Percentiles rank a stretch among this genome's conserved stretches.
These are phyloP conservation scores for Indicator maculatus DNA, from an alignment of 2,113 vertebrate species.

Conservation along the genomic window DNA sequence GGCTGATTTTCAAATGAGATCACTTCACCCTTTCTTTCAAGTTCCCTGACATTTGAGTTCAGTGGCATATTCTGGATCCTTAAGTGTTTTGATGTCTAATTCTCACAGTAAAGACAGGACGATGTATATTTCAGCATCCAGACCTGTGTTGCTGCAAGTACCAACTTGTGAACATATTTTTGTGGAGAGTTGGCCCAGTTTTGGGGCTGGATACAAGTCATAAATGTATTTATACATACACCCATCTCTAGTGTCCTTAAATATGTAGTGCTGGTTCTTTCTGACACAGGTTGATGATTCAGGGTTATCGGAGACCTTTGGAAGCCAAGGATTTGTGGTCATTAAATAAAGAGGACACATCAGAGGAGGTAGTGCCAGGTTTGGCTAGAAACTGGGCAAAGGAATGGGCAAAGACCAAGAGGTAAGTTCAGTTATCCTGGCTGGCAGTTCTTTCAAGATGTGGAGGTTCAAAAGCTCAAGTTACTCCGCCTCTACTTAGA, in stretches of 20 bases:
- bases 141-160: background rate
- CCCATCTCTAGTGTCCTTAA: background rate
- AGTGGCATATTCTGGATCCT: background rate
- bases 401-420: conserved; percentile 86
- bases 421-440: conserved; percentile 72
- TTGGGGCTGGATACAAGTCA: background rate
- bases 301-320: conserved; percentile 87
- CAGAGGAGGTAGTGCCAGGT: conserved; percentile 84
- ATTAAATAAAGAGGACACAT: conserved; percentile 87
- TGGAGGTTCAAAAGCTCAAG: background rate
- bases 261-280: background rate
- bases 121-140: background rate
- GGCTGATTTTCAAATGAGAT: conserved; percentile 19
- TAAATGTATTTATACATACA: accelerated
- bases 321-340: conserved; percentile 93
- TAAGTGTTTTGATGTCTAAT: background rate
- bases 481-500: background rate
- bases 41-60: background rate
- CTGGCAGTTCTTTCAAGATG: background rate
- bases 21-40: background rate
- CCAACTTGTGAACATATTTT: background rate
- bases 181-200: background rate
- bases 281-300: conserved; percentile 84
- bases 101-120: background rate
- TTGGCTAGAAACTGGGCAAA: conserved; percentile 86